Conservation (phyloP, 2,888 invertebrate species). For the Entomobrya multifasciata region DNA sequence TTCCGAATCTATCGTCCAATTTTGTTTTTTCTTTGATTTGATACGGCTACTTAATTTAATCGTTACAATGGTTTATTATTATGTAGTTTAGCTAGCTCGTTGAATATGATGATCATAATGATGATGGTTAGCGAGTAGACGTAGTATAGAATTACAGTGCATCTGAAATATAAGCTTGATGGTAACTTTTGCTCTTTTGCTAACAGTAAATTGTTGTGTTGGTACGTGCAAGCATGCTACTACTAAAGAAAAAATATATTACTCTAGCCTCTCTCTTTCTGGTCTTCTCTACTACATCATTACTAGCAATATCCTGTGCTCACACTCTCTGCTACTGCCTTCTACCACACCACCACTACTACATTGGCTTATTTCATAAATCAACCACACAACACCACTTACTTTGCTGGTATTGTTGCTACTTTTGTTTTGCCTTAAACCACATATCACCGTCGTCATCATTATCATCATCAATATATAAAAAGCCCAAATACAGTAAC, state of each 20-base stretch:
- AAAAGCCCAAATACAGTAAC: background rate
- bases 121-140: background rate
- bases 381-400: conserved; percentile 19
- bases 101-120: conserved; percentile 22
- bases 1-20: no score
- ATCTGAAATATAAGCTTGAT: conserved; percentile 2
- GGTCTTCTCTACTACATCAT: conserved; percentile 40
- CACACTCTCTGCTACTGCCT: background rate
- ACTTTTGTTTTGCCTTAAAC: conserved; percentile 40
- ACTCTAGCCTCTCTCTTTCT: conserved; percentile 24
- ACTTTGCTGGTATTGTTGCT: background rate
- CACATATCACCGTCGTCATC: conserved; percentile 40
- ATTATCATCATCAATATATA: background rate
- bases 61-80: no score
- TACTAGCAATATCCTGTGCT: conserved; percentile 54
- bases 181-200: conserved; percentile 41
- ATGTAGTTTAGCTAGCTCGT: background rate
- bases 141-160: conserved; percentile 30
- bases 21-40: no score
- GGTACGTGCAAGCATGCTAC: conserved; percentile 53
- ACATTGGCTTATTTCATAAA: conserved; percentile 10
- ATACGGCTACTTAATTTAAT: no score
- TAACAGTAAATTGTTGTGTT: conserved; percentile 34
- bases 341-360: conserved; percentile 2
- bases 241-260: conserved; percentile 56